These are phyloP conservation scores for Argyrosomus japonicus DNA, from an alignment of 2,113 vertebrate species.

Conservation along the genomic window DNA sequence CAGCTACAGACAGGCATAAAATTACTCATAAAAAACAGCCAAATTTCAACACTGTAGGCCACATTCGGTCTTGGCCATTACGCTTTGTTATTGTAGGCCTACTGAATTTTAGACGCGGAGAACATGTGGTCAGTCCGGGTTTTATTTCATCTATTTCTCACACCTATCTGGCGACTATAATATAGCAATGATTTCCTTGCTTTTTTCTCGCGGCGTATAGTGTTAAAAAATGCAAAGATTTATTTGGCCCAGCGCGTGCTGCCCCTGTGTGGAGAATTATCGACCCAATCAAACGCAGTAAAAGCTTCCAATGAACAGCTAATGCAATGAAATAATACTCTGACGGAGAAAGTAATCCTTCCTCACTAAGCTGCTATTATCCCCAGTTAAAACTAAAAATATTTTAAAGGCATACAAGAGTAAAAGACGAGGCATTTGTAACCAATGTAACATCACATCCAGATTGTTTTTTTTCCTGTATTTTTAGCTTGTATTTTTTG, in stretches of 20 bases:
- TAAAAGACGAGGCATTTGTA: neutral
- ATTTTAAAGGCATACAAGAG: neutral
- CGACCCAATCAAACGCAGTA: constrained; percentile 51
- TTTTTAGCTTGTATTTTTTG: constrained; percentile 11
- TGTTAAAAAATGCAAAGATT: constrained; percentile 2
- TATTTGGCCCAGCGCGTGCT: constrained; percentile 52
- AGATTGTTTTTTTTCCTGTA: too few relatives aligned
- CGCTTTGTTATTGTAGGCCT: neutral
- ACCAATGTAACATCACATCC: neutral
- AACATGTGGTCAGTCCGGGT: neutral
- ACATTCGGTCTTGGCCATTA: neutral
- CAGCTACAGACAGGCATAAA: neutral
- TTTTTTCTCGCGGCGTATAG: constrained; percentile 22
- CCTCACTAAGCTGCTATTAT: neutral
- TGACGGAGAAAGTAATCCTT: constrained; percentile 15
- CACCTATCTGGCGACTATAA: neutral
- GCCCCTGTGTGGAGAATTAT: constrained; percentile 70
- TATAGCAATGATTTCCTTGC: constrained; percentile 25
- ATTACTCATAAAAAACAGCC: neutral
- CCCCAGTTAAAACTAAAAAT: neutral
- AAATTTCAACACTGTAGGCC: constrained; percentile 7
- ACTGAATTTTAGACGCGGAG: neutral
- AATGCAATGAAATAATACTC: constrained; percentile 38
- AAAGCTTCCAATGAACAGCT: constrained; percentile 34
- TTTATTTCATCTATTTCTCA: constrained; percentile 5